These are phyloP conservation scores for Pampusana beccarii DNA, from an alignment of 2,113 vertebrate species.

Conservation along the genomic window DNA sequence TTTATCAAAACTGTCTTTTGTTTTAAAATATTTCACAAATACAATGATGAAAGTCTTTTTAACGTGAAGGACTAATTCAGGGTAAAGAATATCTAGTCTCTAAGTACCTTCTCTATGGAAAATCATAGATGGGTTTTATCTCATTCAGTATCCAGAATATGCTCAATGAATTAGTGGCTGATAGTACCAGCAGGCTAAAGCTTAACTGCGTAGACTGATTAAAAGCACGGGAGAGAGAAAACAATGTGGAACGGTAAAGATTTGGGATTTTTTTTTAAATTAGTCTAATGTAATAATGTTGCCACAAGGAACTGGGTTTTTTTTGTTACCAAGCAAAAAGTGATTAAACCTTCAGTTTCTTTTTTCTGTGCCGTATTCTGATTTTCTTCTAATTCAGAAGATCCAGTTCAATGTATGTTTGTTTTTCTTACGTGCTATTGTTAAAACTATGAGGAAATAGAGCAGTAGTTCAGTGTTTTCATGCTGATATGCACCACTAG, in stretches of 20 bases:
- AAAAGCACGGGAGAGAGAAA: not conserved
- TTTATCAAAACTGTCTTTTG: not conserved
- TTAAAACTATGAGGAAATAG: not conserved
- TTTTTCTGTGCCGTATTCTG: not conserved
- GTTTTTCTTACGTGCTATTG: not conserved
- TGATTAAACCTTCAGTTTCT: not conserved
- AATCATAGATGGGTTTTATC: not conserved
- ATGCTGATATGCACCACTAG: conserved; percentile 74
- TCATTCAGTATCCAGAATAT: not conserved
- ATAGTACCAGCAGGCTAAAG: not conserved
- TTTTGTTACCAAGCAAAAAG: not conserved
- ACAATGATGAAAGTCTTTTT: not conserved
- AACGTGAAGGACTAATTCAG: not conserved
- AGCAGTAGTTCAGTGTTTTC: conserved; percentile 30
- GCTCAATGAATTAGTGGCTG: not conserved
- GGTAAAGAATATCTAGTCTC: not conserved
- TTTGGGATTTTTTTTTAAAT: not conserved
- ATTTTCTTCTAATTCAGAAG: not conserved
- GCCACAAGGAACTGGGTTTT: not conserved
- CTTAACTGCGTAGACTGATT: not conserved
- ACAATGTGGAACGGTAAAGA: not conserved
- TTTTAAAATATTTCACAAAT: not conserved
- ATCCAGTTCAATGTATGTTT: not conserved
- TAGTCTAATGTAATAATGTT: not conserved
- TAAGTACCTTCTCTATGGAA: not conserved